phyloP scores from a whole-genome alignment of 2,113 vertebrate species.

The Isurus oxyrinchus region DNA sequence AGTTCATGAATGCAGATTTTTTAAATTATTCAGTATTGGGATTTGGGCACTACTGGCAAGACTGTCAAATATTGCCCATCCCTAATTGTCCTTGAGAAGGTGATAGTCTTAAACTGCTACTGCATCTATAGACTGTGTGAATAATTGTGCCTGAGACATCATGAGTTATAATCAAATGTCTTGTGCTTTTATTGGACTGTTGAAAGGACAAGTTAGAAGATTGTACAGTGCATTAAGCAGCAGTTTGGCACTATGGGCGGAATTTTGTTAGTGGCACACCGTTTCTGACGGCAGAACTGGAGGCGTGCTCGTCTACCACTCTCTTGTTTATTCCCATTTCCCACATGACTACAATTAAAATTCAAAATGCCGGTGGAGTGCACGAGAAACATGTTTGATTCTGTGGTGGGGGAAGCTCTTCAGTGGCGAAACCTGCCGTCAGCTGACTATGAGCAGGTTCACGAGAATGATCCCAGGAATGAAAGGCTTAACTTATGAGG shows the following conservation, averaged over 20 bases:
- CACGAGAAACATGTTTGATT: no score
- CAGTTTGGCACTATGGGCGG: not conserved
- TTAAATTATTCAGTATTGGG: not conserved
- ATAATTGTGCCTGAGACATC: not conserved
- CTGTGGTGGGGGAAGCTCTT: no score
- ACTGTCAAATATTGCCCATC: not conserved
- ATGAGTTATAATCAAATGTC: not conserved
- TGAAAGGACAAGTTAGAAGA: not conserved
- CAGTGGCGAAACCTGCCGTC: no score
- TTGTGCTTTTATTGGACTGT: not conserved
- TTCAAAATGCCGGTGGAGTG: no score
- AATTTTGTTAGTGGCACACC: no score
- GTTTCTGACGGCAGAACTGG: no score
- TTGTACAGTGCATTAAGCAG: not conserved
- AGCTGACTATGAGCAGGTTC: no score
- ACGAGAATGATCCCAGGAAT: no score
- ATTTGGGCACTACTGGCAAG: not conserved
- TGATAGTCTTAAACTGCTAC: not conserved
- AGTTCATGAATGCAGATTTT: not conserved
- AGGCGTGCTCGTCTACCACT: no score
- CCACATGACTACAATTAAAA: no score
- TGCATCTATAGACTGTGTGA: not conserved
- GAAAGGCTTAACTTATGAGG: no score
- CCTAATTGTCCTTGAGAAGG: not conserved
- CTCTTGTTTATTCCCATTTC: no score